These are phyloP conservation scores for Leptura quadrifasciata DNA, from an alignment of 2,888 invertebrate species.

Conservation along the genomic window DNA sequence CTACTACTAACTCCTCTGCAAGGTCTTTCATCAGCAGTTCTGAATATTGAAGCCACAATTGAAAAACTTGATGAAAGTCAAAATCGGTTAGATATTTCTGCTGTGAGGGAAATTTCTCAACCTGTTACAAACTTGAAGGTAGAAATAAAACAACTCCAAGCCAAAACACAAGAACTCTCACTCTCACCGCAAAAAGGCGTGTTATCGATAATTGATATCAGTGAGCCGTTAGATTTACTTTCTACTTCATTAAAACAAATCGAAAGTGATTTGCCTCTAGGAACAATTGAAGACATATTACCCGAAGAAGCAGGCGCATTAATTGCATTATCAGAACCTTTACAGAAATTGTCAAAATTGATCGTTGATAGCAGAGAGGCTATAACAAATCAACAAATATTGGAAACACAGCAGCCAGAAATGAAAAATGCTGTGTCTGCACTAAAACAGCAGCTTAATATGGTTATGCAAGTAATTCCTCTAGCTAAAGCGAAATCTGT, in stretches of 20 bases:
- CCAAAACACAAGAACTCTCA: not conserved
- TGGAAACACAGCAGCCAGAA: constrained; percentile 18
- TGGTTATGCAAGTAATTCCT: not conserved
- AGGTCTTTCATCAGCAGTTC: constrained; percentile 16
- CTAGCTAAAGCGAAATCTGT: not conserved
- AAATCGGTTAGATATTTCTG: constrained; percentile 28
- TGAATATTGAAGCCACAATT: constrained; percentile 24
- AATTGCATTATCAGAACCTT: constrained; percentile 48
- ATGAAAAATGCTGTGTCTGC: constrained; percentile 38
- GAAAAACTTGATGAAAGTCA: constrained; percentile 26
- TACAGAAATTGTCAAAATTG: constrained; percentile 54
- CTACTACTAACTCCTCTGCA: not conserved
- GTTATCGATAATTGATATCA: constrained; percentile 48
- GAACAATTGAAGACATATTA: constrained; percentile 36
- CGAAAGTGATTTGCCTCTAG: constrained; percentile 1
- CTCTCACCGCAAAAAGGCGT: constrained; percentile 43
- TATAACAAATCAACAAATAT: constrained; percentile 41
- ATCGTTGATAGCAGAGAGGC: constrained; percentile 52
- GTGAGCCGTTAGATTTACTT: constrained; percentile 42
- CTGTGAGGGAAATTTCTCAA: not conserved
- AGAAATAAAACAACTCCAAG: not conserved
- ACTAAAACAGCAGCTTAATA: constrained; percentile 39
- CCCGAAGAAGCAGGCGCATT: constrained; percentile 35
- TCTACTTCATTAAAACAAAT: constrained; percentile 43
- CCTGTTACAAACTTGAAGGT: not conserved